Percentiles rank a stretch among this genome's conserved stretches.
Conservation (phyloP, 2,888 invertebrate species). For the Limulus polyphemus region DNA sequence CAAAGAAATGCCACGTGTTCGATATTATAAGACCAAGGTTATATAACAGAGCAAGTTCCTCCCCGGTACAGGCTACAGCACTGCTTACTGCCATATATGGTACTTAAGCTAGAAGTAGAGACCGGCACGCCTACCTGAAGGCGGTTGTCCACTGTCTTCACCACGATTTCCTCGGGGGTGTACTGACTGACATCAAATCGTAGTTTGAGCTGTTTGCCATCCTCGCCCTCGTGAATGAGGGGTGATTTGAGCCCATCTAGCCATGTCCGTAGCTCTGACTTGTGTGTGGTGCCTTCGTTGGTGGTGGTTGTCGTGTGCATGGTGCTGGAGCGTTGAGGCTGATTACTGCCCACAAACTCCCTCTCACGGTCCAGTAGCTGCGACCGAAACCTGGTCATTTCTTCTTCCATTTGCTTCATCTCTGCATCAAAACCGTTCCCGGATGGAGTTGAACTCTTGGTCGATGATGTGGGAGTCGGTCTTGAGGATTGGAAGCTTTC, state of each 20-base stretch:
- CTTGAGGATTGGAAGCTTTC: constrained; percentile 61
- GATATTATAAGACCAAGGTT: too few relatives aligned
- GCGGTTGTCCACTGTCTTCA: constrained; percentile 96
- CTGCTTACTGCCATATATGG: too few relatives aligned
- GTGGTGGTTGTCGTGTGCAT: constrained; percentile 42
- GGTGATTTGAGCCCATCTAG: constrained; percentile 78
- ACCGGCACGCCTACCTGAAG: constrained; percentile 41
- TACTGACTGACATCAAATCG: constrained; percentile 96
- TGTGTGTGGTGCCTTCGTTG: constrained; percentile 14
- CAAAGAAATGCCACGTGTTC: too few relatives aligned
- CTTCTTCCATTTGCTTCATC: constrained; percentile 97
- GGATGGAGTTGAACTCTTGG: constrained; percentile 89
- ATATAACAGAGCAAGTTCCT: too few relatives aligned
- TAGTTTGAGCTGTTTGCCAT: constrained; percentile 82
- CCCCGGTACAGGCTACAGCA: too few relatives aligned
- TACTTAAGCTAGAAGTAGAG: too few relatives aligned
- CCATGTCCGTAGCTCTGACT: constrained; percentile 53
- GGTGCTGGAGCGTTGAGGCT: constrained; percentile 41
- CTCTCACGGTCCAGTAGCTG: constrained; percentile 86
- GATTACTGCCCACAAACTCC: constrained; percentile 52
- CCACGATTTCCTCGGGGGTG: constrained; percentile 88
- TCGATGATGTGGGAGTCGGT: constrained; percentile 92
- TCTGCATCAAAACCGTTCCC: constrained; percentile 86
- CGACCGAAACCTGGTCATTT: constrained; percentile 88
- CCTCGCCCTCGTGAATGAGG: constrained; percentile 83